Percentiles rank a stretch among this genome's conserved stretches.
phyloP scores from a whole-genome alignment of 2,888 invertebrate genomes.

The Cepaea hortensis region DNA sequence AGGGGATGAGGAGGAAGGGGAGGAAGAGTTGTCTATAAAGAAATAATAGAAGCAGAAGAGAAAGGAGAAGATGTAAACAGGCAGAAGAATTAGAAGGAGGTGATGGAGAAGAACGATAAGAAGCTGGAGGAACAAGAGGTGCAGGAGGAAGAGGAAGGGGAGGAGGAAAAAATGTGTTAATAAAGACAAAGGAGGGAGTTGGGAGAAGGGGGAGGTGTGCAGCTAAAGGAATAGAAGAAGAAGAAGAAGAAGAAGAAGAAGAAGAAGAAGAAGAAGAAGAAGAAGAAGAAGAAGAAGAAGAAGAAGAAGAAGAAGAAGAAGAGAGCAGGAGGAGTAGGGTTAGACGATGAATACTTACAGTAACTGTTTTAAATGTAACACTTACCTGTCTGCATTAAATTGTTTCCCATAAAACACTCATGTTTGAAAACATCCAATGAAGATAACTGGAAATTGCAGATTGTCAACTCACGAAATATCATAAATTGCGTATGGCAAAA shows the following conservation, averaged over 20 bases:
- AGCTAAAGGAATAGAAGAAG: not conserved
- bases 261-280: constrained; percentile 1
- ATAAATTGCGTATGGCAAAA: no score
- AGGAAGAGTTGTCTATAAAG: not conserved
- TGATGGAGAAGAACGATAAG: not conserved
- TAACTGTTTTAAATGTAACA: no score
- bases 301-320: not conserved
- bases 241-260: constrained; percentile 10
- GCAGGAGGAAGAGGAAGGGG: not conserved
- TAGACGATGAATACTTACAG: no score
- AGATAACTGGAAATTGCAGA: no score
- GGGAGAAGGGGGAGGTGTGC: no score
- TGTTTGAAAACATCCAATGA: no score
- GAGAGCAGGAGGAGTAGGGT: not conserved
- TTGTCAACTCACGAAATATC: no score
- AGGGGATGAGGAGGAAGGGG: not conserved
- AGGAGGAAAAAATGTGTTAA: not conserved
- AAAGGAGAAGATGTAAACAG: not conserved
- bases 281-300: constrained; percentile 4
- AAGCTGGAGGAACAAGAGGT: not conserved
- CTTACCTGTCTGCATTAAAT: no score
- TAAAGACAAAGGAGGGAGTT: no score
- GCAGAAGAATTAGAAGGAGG: not conserved
- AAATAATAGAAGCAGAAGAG: not conserved
- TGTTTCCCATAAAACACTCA: no score